Percentiles rank a stretch among this genome's conserved stretches.
Evolutionary conservation across 2,113 vertebrate species (phyloP).

Genomic region (Lepidothrix coronata): DNA sequence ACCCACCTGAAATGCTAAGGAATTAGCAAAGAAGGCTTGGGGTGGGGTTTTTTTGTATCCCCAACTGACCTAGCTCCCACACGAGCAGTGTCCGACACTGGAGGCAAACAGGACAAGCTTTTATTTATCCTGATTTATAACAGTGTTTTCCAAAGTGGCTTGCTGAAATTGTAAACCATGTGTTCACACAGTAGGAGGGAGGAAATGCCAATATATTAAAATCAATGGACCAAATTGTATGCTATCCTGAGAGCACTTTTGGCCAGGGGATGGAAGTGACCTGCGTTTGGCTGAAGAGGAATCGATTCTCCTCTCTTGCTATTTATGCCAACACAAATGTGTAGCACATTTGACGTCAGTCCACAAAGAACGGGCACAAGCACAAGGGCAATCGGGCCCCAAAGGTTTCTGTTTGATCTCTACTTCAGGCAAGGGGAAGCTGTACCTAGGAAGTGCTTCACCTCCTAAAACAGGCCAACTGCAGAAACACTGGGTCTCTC

Average conservation of each 20-base stretch:
- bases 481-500: background rate
- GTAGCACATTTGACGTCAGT: constrained; percentile 37
- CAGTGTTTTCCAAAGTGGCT: background rate
- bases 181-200: background rate
- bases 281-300: background rate
- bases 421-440: background rate
- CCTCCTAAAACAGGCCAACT: background rate
- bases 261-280: constrained; percentile 49
- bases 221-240: constrained; percentile 1
- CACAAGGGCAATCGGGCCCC: background rate
- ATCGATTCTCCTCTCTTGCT: constrained; percentile 12
- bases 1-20: background rate
- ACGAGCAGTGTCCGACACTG: background rate
- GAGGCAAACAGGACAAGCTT: background rate
- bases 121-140: constrained; percentile 27
- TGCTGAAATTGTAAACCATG: constrained; percentile 5
- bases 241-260: constrained; percentile 1
- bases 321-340: background rate
- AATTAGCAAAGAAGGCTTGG: background rate
- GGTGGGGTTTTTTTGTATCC: background rate
- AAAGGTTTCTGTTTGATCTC: background rate
- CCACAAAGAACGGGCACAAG: rapidly evolving
- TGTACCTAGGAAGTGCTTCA: background rate
- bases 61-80: background rate
- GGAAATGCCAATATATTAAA: constrained; percentile 50